Base-by-base conservation (phyloP, 1,140 invertebrate genomes). In the Drosophila carrolli region DNA sequence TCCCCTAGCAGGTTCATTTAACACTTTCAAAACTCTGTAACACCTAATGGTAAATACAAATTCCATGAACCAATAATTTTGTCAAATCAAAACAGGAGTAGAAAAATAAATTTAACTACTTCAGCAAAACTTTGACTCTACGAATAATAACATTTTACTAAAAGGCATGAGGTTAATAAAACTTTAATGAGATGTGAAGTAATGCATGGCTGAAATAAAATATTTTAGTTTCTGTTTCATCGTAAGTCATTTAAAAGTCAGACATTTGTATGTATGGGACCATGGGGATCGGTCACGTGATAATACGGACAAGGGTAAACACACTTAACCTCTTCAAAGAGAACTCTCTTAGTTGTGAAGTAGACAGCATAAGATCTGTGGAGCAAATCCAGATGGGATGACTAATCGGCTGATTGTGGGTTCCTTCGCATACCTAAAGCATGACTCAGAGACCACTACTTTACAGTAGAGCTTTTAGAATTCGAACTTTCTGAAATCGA, bases 371-470 rank as follows among this genome's bases (percentile, higher is more conserved):
- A 38, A n/a, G 5, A 47, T 19, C 5, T 23, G 19, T 10, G 37
- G 11, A 32, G n/a, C 14, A 41, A 16, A 27, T 32, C 23, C 37
- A 51, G 48, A 29, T 51, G 8, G 27, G 60, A 16, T 51, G 48
- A 16, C 48, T 51, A 16, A 51, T 13, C 13, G 11, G 23, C 19
- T 47, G 19, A 5, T 19, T 32, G 37, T 13, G 7, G 13, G 23
- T 27, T 50, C 48, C 29, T 35, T 35, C 8, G n/a, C 32, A 63
- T 43, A 38, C 47, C 47, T 38, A 47, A 47, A 38, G 66, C 32
- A 61, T 68, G 61, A 68, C 23, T 68, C 65, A 72, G 27, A 40
- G 27, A 23, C 46, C 11, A 44, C 4, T 9, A 19, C 14, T 5
- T 13, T 47, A 51, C 48, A 51, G 48, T 32, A 7, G n/a, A 16